Base-by-base conservation (phyloP, 2,797 vertebrate species). In the Hemibagrus guttatus region DNA sequence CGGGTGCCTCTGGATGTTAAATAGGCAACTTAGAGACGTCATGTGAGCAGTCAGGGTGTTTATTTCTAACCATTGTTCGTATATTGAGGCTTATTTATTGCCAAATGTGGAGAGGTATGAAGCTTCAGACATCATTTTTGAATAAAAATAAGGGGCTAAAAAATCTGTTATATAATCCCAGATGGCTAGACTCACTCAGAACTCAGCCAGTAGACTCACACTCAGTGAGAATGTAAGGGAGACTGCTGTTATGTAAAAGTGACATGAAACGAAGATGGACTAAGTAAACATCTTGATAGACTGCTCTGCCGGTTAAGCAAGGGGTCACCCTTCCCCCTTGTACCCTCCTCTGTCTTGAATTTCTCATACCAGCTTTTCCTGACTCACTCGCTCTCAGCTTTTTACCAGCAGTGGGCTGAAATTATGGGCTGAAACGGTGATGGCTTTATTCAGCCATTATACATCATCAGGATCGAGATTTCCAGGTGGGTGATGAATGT, bases 1-100 rank as follows among this genome's bases (percentile, higher is more conserved):
- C 84, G 84, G 90, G 90, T 93, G 90, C 85, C 80, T 84, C 89
- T 84, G 80, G 23, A 59, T 9, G 35, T 93, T 93, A 89, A 84
- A 88, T 92, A 92, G 92, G 72, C n/a, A 72, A 69, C 86, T 80
- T 80, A 69, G 81, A 42, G 78, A 71, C 74, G 84, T 88, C 81
- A 58, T 61, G 52, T 54, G 54, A 72, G 89, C 88, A 84, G 90
- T 87, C 86, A 79, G 35, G 49, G 71, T 87, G 52, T n/a, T 64
- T 69, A 78, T 28, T 46, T 74, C 74, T 78, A 23, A 17, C 35
- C 19, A 14, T 56, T 39, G 63, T 61, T 80, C 28, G 6, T 31
- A 19, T 61, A 23, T 64, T 63, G 21, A 3, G 21, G 79, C 35
- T 16, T 61, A 39, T 76, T 21, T 28, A 23, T 12, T 81, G 68